Base-by-base conservation (phyloP, 2,113 vertebrate species). In the Nothobranchius furzeri region DNA sequence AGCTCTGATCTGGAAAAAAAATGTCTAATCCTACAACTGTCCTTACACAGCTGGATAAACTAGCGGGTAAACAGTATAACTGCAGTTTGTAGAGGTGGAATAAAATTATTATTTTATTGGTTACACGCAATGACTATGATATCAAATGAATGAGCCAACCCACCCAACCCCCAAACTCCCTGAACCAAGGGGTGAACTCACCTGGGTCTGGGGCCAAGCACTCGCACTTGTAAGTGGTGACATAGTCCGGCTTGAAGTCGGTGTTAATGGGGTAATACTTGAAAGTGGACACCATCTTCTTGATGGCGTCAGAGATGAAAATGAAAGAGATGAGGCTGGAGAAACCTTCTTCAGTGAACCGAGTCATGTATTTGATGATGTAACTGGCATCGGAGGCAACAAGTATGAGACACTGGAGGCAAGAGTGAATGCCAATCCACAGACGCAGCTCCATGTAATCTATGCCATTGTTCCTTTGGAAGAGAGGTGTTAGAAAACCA, bases 281-380 rank as follows among this genome's bases (percentile, higher is more conserved):
- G 81, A 99, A 98, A 88, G 82, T 20, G 60, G 87, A 86, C 81
- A 96, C 94, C 95, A 99, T 98, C 91, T 99, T 99, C 91, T 99
- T 99, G 84, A 99, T 94, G 78, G 98, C 96, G 0, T 99, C 98
- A 0, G 96, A 99, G 91, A 99, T 98, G 92, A 99, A 99, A 89
- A 99, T 99, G 91, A 99, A 98, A 88, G 97, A 99, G 92, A 99
- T 99, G 82, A 99, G 96, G 69, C 96, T 97, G 88, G 98, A 99
- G 93, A 99, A 99, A 51, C 98, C 98, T 69, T 99, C 98, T 77
- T 99, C 98, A 0, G 98, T 99, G 91, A 99, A 99, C 79, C 98
- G 96, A 0, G 98, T 99, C 92, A 99, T 96, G 86, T 99, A 99
- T 81, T 98, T 98, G 83, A 99, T 98, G 82, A 99, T 97, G 90